Conservation (phyloP, 1,140 invertebrate species). For the Heliconius himera region DNA sequence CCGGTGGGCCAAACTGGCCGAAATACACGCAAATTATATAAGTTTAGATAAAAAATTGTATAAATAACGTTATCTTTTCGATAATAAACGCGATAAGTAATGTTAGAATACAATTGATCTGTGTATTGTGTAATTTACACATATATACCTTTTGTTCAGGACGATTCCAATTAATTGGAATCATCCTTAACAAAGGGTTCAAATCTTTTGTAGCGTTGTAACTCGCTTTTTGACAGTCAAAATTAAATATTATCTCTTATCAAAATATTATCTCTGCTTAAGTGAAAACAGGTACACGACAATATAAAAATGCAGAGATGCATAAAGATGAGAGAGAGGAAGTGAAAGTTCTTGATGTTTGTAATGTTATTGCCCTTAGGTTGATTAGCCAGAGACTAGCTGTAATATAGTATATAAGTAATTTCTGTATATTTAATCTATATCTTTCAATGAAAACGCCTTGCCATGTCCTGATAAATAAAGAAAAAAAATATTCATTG, state of each 20-base stretch:
- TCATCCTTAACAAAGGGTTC: too few species aligned
- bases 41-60: not conserved
- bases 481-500: too few species aligned
- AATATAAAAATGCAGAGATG: not conserved
- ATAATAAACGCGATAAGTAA: not conserved
- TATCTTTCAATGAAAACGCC: too few species aligned
- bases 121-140: too few species aligned
- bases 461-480: too few species aligned
- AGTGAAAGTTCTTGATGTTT: not conserved
- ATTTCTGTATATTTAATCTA: too few species aligned
- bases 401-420: too few species aligned
- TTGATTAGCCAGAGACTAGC: too few species aligned
- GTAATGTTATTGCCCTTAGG: too few species aligned
- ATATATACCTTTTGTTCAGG: too few species aligned
- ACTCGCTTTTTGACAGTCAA: not conserved
- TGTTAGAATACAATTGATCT: not conserved
- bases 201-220: too few species aligned
- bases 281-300: not conserved
- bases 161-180: not conserved
- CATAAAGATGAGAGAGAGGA: not conserved
- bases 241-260: not conserved
- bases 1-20: too few species aligned
- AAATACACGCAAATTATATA: not conserved
- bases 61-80: not conserved
- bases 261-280: not conserved